Conservation (phyloP, 2,113 vertebrate species). For the Tetraodon nigroviridis region DNA sequence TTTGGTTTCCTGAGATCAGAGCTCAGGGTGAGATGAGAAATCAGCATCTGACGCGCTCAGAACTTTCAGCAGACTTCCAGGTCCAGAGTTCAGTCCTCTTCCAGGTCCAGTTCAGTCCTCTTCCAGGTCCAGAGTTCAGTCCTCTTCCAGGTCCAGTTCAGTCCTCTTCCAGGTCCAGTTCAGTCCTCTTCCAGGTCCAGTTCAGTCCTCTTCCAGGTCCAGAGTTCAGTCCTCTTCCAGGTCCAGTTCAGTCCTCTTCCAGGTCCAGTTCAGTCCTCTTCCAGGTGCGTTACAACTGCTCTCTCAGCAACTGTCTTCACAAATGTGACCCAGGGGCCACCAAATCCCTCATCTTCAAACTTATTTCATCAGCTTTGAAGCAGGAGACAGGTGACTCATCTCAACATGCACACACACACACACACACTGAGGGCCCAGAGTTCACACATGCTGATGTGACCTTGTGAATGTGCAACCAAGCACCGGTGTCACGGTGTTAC, state of each 20-base stretch:
- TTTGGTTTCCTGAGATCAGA: not conserved
- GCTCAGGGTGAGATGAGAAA: not conserved
- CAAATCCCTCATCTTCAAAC: conserved; percentile 18
- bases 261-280: conserved; percentile 2
- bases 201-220: not conserved
- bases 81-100: conserved; percentile 2
- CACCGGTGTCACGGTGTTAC: conserved; percentile 9
- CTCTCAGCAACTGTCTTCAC: not conserved
- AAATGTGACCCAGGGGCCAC: too few species aligned
- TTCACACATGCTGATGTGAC: conserved; percentile 20
- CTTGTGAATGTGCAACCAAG: conserved; percentile 26
- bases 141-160: not conserved
- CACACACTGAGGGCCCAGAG: conserved; percentile 9
- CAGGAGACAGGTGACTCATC: conserved; percentile 58
- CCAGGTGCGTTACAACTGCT: not conserved
- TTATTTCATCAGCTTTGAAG: conserved; percentile 39
- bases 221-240: too few species aligned
- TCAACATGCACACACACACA: conserved; percentile 24
- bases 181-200: too few species aligned
- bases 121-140: conserved; percentile 5
- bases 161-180: too few species aligned
- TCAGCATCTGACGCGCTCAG: not conserved
- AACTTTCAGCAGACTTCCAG: not conserved
- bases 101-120: too few species aligned
- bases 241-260: too few species aligned